Conservation (phyloP, 2,888 invertebrate species). For the Amiota minor region DNA sequence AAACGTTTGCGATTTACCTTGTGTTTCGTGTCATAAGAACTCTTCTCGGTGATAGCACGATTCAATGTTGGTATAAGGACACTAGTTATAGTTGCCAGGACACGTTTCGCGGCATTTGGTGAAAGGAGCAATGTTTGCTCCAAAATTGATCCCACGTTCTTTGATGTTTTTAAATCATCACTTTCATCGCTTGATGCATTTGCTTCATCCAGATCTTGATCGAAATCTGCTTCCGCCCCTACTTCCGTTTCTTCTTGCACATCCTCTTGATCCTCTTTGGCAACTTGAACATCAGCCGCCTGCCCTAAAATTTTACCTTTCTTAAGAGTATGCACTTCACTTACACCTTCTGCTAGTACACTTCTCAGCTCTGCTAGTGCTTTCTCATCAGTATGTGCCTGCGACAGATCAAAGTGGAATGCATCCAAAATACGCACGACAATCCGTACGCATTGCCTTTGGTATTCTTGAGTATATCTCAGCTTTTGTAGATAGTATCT, state of each 20-base stretch:
- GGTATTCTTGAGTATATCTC: slow-evolving; percentile 81
- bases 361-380: slow-evolving; percentile 57
- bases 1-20: slow-evolving; percentile 83
- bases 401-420: slow-evolving; percentile 91
- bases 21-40: slow-evolving; percentile 83
- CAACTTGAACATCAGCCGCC: slow-evolving; percentile 72
- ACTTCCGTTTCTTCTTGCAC: slow-evolving; percentile 36
- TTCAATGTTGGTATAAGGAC: slow-evolving; percentile 87
- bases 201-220: slow-evolving; percentile 34
- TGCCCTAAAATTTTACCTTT: slow-evolving; percentile 8
- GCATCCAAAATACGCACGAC: slow-evolving; percentile 87
- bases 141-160: slow-evolving; percentile 36
- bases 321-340: slow-evolving; percentile 32
- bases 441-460: slow-evolving; percentile 87
- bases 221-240: slow-evolving; percentile 29
- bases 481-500: slow-evolving; percentile 87
- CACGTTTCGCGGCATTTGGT: slow-evolving; percentile 82
- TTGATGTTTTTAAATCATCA: slow-evolving; percentile 20
- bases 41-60: slow-evolving; percentile 80
- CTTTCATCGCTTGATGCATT: slow-evolving; percentile 39
- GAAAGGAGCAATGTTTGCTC: slow-evolving; percentile 77
- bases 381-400: slow-evolving; percentile 73
- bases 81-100: slow-evolving; percentile 81
- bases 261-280: slow-evolving; percentile 39
- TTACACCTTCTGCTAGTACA: slow-evolving; percentile 56